Evolutionary conservation across 37 sponge, comb jelly and placozoan genomes (phyloP).

Genomic region (Aphrocallistes beatrix): DNA sequence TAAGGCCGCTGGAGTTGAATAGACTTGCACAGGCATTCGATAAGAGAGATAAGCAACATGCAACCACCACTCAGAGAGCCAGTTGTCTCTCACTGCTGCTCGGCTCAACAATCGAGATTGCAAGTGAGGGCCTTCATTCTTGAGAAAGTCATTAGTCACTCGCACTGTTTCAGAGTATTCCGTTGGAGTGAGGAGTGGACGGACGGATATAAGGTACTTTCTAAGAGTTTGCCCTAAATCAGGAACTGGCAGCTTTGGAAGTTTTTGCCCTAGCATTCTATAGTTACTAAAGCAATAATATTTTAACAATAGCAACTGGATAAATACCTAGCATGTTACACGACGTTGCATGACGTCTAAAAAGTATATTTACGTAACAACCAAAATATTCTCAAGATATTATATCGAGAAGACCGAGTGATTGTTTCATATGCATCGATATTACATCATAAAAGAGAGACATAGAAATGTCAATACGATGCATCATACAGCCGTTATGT

Average conservation of each 20-base stretch:
- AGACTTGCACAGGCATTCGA: not conserved
- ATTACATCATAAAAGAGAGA: too few species aligned
- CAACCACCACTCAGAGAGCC: not conserved
- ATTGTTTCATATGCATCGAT: too few species aligned
- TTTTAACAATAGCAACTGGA: too few species aligned
- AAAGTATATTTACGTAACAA: too few species aligned
- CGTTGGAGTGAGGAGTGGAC: not conserved
- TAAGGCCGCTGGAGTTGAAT: not conserved
- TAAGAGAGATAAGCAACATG: not conserved
- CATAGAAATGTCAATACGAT: too few species aligned
- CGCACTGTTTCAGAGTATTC: not conserved
- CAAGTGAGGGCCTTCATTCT: not conserved
- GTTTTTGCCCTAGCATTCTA: too few species aligned
- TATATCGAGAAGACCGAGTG: too few species aligned
- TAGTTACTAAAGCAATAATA: too few species aligned
- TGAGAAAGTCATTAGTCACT: not conserved
- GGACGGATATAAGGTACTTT: not conserved
- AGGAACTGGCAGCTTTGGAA: slow-evolving; percentile 6
- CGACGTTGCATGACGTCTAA: too few species aligned
- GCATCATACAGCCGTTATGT: too few species aligned
- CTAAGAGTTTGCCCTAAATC: not conserved
- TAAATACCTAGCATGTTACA: too few species aligned
- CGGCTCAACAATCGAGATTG: not conserved
- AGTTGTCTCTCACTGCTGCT: not conserved
- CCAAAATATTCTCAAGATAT: too few species aligned